Evolutionary conservation across 2,797 vertebrate genomes (phyloP).

Genomic region (Calcarius lapponicus): DNA sequence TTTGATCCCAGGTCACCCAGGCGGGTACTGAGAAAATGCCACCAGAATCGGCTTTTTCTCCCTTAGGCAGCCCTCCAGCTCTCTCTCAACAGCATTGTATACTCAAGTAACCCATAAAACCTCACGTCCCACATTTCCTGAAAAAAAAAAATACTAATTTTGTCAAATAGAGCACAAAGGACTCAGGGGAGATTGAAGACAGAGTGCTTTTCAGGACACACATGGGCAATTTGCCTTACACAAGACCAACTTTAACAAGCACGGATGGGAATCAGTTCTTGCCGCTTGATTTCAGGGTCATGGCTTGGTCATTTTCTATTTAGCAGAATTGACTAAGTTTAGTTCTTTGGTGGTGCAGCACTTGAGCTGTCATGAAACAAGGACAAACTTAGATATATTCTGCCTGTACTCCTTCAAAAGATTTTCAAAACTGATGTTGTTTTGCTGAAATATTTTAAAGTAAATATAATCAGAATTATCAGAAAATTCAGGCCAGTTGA

Average conservation of each 20-base stretch:
- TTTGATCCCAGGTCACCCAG: background rate
- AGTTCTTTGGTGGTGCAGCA: background rate
- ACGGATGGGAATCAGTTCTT: background rate
- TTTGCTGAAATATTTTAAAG: background rate
- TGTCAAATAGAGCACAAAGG: constrained; percentile 13
- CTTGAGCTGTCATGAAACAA: background rate
- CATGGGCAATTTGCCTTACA: background rate
- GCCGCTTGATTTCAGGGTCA: constrained; percentile 3
- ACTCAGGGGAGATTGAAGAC: background rate
- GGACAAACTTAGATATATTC: background rate
- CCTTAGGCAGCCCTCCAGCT: background rate
- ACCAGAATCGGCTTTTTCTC: background rate
- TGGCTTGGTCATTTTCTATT: background rate
- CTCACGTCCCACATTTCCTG: background rate
- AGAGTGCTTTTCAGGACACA: background rate
- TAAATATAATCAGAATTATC: background rate
- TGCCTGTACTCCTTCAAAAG: background rate
- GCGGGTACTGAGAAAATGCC: background rate
- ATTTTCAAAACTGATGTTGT: background rate
- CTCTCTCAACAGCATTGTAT: background rate
- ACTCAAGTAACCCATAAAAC: background rate
- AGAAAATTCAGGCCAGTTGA: background rate
- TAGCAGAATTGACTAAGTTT: background rate
- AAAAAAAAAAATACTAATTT: background rate
- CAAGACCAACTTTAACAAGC: background rate